phyloP scores from a whole-genome alignment of 2,113 vertebrate genomes.

The Oryzias melastigma region DNA sequence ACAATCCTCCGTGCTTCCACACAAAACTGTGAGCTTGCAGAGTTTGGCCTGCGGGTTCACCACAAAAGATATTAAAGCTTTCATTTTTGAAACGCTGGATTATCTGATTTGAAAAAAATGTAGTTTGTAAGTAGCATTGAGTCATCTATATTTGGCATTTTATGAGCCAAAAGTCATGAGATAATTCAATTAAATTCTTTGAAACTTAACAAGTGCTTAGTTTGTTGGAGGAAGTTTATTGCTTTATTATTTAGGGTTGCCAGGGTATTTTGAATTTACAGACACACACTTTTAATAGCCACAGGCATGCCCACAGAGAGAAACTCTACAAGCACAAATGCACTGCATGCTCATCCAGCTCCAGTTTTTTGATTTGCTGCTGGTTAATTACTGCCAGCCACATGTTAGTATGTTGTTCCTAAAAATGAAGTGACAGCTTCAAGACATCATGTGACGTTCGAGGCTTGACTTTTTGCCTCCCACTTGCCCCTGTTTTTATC shows the following conservation, averaged over 20 bases:
- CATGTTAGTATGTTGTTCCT: slow-evolving; percentile 5
- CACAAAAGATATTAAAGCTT: slow-evolving; percentile 28
- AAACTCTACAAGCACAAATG: slow-evolving; percentile 20
- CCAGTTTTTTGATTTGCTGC: slow-evolving; percentile 39
- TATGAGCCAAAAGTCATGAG: neutral
- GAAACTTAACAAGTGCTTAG: slow-evolving; percentile 4
- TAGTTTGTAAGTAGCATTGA: slow-evolving; percentile 9
- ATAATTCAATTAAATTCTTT: neutral
- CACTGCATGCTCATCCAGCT: slow-evolving; percentile 14
- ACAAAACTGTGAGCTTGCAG: slow-evolving; percentile 39
- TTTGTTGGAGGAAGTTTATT: slow-evolving; percentile 5
- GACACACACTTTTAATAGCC: slow-evolving; percentile 6
- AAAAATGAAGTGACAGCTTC: slow-evolving; percentile 21
- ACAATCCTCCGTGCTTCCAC: slow-evolving; percentile 41
- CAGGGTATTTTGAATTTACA: slow-evolving; percentile 12
- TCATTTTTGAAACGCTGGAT: slow-evolving; percentile 18
- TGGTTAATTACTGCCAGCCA: slow-evolving; percentile 45
- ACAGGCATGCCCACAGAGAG: slow-evolving; percentile 6
- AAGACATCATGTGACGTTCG: slow-evolving; percentile 20
- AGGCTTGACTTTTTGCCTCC: slow-evolving; percentile 3
- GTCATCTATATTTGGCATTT: slow-evolving; percentile 1
- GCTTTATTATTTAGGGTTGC: slow-evolving; percentile 1
- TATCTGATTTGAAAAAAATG: slow-evolving; percentile 18
- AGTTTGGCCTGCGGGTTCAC: slow-evolving; percentile 18
- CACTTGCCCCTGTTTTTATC: neutral